Base-by-base conservation (phyloP, 1,140 invertebrate genomes). In the Megalonaias nervosa region DNA sequence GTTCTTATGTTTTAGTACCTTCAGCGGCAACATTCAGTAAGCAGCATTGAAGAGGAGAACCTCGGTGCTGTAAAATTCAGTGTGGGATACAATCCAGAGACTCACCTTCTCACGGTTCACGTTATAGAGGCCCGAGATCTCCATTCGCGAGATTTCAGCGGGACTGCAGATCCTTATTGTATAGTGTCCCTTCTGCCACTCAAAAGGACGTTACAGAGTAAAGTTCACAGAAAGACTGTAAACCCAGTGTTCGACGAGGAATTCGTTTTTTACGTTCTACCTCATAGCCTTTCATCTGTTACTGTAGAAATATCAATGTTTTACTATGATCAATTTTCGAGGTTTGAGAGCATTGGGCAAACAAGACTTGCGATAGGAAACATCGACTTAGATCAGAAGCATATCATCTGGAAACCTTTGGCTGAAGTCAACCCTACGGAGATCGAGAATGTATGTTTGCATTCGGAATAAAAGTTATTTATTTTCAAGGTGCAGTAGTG, bases 201-300 rank as follows among this genome's bases (percentile, higher is more conserved):
- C 58, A 82, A 81, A 14, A 74, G 82, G 56, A 79, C 77, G 21
- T 72, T 88, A 9, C 87, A 90, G 72, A 88, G 85, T 57, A 88
- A 87, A 75, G 80, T 94, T 72, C 93, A 94, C 82, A 93, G 93
- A 81, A 93, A 93, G 82, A 94, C 94, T 13, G 85, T 94, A 38
- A 93, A 93, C 88, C 94, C 94, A 74, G 92, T 86, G 64, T 91
- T 91, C 70, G 89, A 91, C 55, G 90, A 91, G 74, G 89, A 90
- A 77, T 90, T 91, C 74, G 86, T 89, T 19, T 91, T 91, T 76
- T 89, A 91, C 69, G 79, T 89, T 67, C 78, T 81, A 17, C 38
- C 83, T 14, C 67, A 81, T 26, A 83, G 85, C 60, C 66, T 89
- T 26, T 71, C 77, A 1, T 61, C 72, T 3, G 78, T 84, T n/a